Evolutionary conservation across 2,888 invertebrate genomes (phyloP), one percentile per base, ranked within the genome.

Genomic region (Dorcus hopei): DNA sequence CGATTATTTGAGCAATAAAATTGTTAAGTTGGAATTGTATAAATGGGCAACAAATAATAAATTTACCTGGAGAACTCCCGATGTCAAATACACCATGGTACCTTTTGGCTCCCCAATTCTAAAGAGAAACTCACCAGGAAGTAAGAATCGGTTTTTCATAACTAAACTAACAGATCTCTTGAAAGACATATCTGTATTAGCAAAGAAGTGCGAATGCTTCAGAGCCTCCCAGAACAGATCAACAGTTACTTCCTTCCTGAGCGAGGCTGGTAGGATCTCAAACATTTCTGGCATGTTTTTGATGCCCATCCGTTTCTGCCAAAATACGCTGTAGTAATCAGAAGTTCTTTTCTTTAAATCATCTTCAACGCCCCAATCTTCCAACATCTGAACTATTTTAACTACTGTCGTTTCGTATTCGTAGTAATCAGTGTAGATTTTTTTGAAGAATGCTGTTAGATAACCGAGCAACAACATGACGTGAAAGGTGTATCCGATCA

Each of bases 241-340:
- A 61, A 80, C 80, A 65, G 76, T 77, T 48, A 82, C 80, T 71
- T 82, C 82, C 80, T 81, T 82, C 74, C 80, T 79, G 54, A 82
- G 70, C 38, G 82, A 81, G 64, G 76, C 76, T 1, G 82, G 82
- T 9, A 82, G 69, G 8, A 81, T 62, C 40, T 71, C 68, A 57
- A 82, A 74, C 39, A 80, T 66, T 59, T 78, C 77, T 7, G 82
- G 81, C 62, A 80, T 78, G 7, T 43, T 43, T 50, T 79, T 79
- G 26, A 82, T 80, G 14, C 82, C 82, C 0, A 79, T 79, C 66
- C 81, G 80, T 70, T 81, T 80, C 58, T 80, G 79, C 81, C 82
- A 82, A 5, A 82, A 73, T 65, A 80, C 80, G 73, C 81, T 79
- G 57, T 82, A 82, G 69, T 81, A 82, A 59, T 64, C 59, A 9